phyloP scores from a whole-genome alignment of 1,140 invertebrate species.

The Prorops nasuta region DNA sequence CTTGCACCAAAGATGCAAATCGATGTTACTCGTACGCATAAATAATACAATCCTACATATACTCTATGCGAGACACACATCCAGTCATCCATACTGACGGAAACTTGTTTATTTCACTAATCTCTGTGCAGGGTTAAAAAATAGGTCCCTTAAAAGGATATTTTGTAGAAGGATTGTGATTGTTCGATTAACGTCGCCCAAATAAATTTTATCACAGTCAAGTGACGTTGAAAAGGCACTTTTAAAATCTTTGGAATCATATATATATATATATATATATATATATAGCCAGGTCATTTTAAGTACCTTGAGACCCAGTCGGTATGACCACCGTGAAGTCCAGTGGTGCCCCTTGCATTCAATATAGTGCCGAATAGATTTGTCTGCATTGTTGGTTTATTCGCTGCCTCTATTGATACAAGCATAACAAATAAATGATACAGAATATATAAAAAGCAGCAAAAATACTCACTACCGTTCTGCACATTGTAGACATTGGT shows the following conservation, averaged over 20 bases:
- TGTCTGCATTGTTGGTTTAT: constrained; percentile 40
- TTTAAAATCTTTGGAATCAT: background rate
- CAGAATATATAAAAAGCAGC: background rate
- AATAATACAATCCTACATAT: background rate
- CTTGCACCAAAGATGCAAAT: background rate
- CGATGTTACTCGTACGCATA: background rate
- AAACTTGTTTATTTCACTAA: too few species aligned
- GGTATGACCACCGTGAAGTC: constrained; percentile 58
- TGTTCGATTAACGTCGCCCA: background rate
- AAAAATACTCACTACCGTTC: constrained; percentile 30
- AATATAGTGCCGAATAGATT: constrained; percentile 46
- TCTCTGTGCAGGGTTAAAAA: too few species aligned
- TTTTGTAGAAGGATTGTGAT: too few species aligned
- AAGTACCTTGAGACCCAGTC: constrained; percentile 67
- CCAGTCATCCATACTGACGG: background rate
- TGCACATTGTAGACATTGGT: constrained; percentile 45
- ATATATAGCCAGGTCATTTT: constrained; percentile 41
- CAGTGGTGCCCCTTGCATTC: constrained; percentile 48
- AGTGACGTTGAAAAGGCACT: background rate
- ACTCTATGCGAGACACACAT: background rate
- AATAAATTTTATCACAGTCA: background rate
- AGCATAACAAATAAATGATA: background rate
- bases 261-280: background rate
- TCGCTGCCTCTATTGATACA: constrained; percentile 38
- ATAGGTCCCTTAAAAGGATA: too few species aligned